phyloP scores from a whole-genome alignment of 2,888 invertebrate genomes.

The Sesamia inferens region DNA sequence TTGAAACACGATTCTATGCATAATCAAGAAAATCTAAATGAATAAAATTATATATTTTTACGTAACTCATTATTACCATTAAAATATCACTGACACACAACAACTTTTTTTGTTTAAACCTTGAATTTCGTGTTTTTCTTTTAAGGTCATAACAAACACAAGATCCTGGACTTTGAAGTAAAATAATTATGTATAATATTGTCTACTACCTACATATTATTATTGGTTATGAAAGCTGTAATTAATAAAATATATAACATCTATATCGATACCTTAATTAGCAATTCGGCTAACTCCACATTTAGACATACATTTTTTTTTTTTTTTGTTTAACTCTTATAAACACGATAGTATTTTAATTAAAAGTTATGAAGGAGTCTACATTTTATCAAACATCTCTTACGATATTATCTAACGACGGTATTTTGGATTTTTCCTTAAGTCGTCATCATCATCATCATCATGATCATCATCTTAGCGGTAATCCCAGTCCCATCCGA shows the following conservation, averaged over 20 bases:
- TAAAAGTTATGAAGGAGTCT: too few species aligned
- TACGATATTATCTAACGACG: too few species aligned
- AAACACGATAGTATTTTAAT: too few species aligned
- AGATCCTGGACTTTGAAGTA: slow-evolving; percentile 18
- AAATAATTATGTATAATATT: slow-evolving; percentile 5
- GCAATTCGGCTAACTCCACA: too few species aligned
- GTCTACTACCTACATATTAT: background rate
- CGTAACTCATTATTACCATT: slow-evolving; percentile 8
- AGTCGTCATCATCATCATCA: too few species aligned
- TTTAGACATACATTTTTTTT: too few species aligned
- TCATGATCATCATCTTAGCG: too few species aligned
- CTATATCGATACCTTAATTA: background rate
- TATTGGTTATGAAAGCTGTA: slow-evolving; percentile 2
- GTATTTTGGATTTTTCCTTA: too few species aligned
- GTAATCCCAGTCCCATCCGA: too few species aligned
- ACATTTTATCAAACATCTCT: too few species aligned
- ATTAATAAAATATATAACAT: background rate
- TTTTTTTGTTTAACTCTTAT: too few species aligned
- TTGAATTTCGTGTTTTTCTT: slow-evolving; percentile 39
- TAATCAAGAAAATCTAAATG: slow-evolving; percentile 21
- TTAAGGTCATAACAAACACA: slow-evolving; percentile 27
- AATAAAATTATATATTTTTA: slow-evolving; percentile 4
- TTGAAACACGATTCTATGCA: slow-evolving; percentile 38
- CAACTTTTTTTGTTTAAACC: slow-evolving; percentile 7
- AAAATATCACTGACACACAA: slow-evolving; percentile 28